These are phyloP conservation scores for Ciconia stormi DNA, from an alignment of 2,113 vertebrate genomes.

Conservation along the genomic window DNA sequence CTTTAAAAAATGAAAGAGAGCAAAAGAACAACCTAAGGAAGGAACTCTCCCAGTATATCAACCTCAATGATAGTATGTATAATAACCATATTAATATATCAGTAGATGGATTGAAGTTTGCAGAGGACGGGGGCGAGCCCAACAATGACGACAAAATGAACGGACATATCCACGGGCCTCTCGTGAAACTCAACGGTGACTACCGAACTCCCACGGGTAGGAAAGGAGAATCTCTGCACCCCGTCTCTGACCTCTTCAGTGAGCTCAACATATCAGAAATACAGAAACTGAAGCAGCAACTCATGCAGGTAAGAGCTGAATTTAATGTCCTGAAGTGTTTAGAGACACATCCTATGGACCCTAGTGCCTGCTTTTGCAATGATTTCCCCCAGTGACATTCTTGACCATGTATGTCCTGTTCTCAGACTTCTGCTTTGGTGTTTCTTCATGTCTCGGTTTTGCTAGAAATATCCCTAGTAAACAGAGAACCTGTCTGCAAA, in stretches of 20 bases:
- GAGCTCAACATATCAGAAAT: constrained; percentile 98
- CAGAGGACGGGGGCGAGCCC: constrained; percentile 80
- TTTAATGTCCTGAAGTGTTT: neutral
- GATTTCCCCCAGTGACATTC: neutral
- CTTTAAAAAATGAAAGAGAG: constrained; percentile 93
- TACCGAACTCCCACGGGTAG: constrained; percentile 77
- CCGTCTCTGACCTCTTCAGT: constrained; percentile 95
- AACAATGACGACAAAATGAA: constrained; percentile 90
- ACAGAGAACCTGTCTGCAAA: neutral
- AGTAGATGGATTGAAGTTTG: constrained; percentile 90
- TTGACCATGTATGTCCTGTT: accelerated
- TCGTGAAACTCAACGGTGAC: constrained; percentile 85
- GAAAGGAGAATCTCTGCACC: constrained; percentile 87
- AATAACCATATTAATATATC: constrained; percentile 90
- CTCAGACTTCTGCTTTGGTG: neutral
- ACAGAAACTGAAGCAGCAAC: constrained; percentile 97
- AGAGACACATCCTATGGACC: neutral
- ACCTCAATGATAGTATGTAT: constrained; percentile 88
- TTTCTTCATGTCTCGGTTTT: neutral
- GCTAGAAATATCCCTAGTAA: neutral
- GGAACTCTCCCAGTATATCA: constrained; percentile 92
- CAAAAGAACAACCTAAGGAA: constrained; percentile 95
- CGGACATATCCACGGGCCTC: constrained; percentile 77
- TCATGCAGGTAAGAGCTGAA: constrained; percentile 86
- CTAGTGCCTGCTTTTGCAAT: neutral